These are phyloP conservation scores for Rhamphomyia laevipes DNA, from an alignment of 2,888 invertebrate genomes.

Conservation along the genomic window DNA sequence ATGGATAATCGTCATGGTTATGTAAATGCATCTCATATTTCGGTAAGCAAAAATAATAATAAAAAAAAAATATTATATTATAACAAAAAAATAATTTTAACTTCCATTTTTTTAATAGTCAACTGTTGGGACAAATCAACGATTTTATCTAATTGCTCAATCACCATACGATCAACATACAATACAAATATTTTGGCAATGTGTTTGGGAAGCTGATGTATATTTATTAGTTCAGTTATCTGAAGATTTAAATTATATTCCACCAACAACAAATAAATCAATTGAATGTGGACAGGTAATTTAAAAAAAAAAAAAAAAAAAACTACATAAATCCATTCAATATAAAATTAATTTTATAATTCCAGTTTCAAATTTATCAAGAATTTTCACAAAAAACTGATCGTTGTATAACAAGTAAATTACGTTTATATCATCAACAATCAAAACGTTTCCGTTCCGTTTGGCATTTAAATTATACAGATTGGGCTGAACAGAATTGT, in stretches of 20 bases:
- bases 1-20: conserved; percentile 79
- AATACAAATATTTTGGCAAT: conserved; percentile 66
- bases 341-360: conserved; percentile 7
- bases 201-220: conserved; percentile 81
- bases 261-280: conserved; percentile 44
- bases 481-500: conserved; percentile 51
- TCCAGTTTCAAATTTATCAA: conserved; percentile 58
- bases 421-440: conserved; percentile 45
- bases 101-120: conserved; percentile 43
- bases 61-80: neutral
- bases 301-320: neutral
- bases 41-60: conserved; percentile 42
- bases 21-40: conserved; percentile 85
- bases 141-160: conserved; percentile 66
- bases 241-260: conserved; percentile 50
- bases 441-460: conserved; percentile 48
- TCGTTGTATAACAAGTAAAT: conserved; percentile 49
- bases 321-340: neutral
- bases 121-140: conserved; percentile 67
- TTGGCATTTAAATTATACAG: conserved; percentile 74
- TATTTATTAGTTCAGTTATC: conserved; percentile 69
- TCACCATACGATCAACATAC: conserved; percentile 31
- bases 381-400: conserved; percentile 55
- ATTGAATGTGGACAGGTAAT: conserved; percentile 54
- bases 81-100: conserved; percentile 1